phyloP scores from a whole-genome alignment of 2,888 invertebrate genomes.

The Zelleria hepariella region DNA sequence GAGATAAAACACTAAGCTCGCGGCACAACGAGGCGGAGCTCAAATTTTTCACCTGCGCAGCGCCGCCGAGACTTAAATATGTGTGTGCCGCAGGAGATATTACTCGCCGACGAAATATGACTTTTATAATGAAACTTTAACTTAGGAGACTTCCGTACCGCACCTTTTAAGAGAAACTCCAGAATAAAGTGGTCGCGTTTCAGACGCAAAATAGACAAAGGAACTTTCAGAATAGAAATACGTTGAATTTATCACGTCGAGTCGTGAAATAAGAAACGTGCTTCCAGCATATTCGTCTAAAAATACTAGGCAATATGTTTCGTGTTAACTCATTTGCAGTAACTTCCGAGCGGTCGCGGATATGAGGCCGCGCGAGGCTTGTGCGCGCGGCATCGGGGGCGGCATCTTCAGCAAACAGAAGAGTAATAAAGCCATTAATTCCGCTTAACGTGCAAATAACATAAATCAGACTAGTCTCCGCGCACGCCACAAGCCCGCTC shows the following conservation, averaged over 20 bases:
- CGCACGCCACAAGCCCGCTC: conserved; percentile 52
- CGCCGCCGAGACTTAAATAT: conserved; percentile 9
- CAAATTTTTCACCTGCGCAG: conserved; percentile 65
- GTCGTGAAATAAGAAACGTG: neutral
- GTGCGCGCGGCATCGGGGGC: conserved; percentile 28
- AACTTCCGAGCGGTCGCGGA: conserved; percentile 39
- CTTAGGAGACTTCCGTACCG: conserved; percentile 13
- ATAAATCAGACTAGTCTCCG: conserved; percentile 57
- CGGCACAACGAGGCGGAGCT: conserved; percentile 53
- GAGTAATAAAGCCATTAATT: conserved; percentile 71
- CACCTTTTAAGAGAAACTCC: conserved; percentile 2
- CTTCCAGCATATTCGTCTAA: neutral
- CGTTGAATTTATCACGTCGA: neutral
- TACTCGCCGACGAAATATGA: conserved; percentile 63
- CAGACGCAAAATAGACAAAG: neutral
- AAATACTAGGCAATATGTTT: conserved; percentile 30
- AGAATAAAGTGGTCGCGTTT: neutral
- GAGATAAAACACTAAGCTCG: conserved; percentile 70
- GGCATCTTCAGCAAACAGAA: conserved; percentile 58
- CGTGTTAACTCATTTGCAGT: conserved; percentile 42
- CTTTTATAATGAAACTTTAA: conserved; percentile 49
- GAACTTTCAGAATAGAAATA: neutral
- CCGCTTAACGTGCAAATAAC: conserved; percentile 69
- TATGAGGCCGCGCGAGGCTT: conserved; percentile 33
- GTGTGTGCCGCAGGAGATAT: conserved; percentile 55